phyloP scores from a whole-genome alignment of 2,797 vertebrate species.

The Syngnathus rostellatus region DNA sequence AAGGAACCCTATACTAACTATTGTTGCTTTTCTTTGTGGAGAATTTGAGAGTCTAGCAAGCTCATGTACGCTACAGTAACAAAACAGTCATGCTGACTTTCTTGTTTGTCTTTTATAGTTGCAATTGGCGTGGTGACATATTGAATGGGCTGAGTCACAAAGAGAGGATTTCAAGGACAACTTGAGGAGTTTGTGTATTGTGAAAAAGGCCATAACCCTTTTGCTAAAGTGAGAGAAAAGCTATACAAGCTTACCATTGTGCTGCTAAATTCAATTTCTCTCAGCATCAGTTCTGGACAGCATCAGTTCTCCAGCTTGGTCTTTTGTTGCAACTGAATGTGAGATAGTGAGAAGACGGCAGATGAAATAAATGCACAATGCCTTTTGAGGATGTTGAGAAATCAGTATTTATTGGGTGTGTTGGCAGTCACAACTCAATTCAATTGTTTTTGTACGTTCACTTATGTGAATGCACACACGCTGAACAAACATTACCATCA shows the following conservation, averaged over 20 bases:
- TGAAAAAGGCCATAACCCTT: constrained; percentile 24
- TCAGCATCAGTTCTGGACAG: constrained; percentile 12
- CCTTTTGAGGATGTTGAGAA: not conserved
- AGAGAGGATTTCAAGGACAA: constrained; percentile 36
- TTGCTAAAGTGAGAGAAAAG: constrained; percentile 16
- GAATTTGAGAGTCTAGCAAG: constrained; percentile 10
- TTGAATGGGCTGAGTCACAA: constrained; percentile 24
- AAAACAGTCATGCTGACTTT: constrained; percentile 29
- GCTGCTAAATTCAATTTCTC: constrained; percentile 32
- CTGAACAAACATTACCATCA: not conserved
- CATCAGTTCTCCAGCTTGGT: constrained; percentile 11
- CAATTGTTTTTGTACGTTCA: not conserved
- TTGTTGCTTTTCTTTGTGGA: constrained; percentile 29
- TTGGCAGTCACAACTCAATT: not conserved
- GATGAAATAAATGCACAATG: not conserved
- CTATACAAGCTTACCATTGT: constrained; percentile 24
- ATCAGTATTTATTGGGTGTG: not conserved
- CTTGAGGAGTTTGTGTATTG: constrained; percentile 29
- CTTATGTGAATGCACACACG: not conserved
- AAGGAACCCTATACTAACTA: constrained; percentile 22
- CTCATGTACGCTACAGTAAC: constrained; percentile 13
- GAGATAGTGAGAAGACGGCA: constrained; percentile 4
- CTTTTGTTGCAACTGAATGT: constrained; percentile 15
- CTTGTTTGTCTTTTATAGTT: not conserved
- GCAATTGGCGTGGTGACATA: constrained; percentile 14